Base-by-base conservation (phyloP, 1,140 invertebrate species). In the Drepana arcuata region DNA sequence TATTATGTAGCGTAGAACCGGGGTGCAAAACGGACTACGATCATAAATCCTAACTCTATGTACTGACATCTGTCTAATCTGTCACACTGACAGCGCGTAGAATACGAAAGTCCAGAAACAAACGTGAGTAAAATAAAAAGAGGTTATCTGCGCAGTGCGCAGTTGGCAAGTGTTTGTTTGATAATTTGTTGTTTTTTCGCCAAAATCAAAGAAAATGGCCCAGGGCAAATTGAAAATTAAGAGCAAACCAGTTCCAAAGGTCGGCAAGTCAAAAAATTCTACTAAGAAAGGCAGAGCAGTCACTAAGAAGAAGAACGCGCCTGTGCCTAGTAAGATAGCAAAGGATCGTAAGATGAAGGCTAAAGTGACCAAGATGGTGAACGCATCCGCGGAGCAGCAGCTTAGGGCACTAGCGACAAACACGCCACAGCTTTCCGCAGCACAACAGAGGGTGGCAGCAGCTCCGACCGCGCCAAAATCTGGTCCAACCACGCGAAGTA, bases 161-260 rank as follows among this genome's bases (percentile, higher is more conserved):
- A n/a, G n/a, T n/a, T n/a, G n/a, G n/a, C n/a, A n/a, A n/a, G n/a
- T n/a, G n/a, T n/a, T n/a, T n/a, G n/a, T n/a, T n/a, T n/a, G n/a
- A n/a, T n/a, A n/a, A n/a, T n/a, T n/a, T n/a, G n/a, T n/a, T n/a
- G n/a, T n/a, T n/a, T n/a, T n/a, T n/a, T n/a, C n/a, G n/a, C n/a
- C n/a, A n/a, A n/a, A n/a, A n/a, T n/a, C n/a, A 47, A 21, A 32
- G 29, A 58, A 54, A 58, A 82, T 82, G 77, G 77, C 74, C 16
- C 77, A 82, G 53, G 77, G 74, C 5, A 79, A 82, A 39, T 42
- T 79, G 48, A 82, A 82, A 69, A 67, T 79, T 0, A 82, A 82
- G 51, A 75, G 66, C 25, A 79, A 79, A 36, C 43, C 78, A 81
- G 41, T 82, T 7, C 77, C 77, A 16, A 34, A 59, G 2, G 74